phyloP scores from a whole-genome alignment of 2,113 vertebrate species.

The Taxidea taxus region DNA sequence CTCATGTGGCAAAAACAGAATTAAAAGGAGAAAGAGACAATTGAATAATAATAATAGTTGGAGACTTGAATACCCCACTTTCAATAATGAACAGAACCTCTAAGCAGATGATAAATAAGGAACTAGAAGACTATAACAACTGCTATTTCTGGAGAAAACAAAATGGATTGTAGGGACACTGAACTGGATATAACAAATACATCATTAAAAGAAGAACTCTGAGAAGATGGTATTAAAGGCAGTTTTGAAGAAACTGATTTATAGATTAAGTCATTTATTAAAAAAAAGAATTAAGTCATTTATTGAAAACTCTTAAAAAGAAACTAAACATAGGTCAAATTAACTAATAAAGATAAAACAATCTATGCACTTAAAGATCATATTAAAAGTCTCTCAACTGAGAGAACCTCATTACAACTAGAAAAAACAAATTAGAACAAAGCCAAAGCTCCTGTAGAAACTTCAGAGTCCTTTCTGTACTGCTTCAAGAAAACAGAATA shows the following conservation, averaged over 20 bases:
- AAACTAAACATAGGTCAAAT: not conserved
- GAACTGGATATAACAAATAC: not conserved
- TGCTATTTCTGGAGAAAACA: not conserved
- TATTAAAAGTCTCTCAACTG: not conserved
- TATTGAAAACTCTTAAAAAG: not conserved
- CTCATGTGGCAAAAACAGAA: not conserved
- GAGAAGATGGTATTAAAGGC: not conserved
- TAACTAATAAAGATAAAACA: not conserved
- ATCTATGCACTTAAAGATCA: not conserved
- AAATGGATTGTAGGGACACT: not conserved
- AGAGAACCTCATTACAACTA: not conserved
- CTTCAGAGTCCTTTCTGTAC: not conserved
- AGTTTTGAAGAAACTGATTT: not conserved
- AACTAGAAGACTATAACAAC: not conserved
- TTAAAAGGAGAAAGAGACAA: not conserved
- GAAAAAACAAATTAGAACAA: not conserved
- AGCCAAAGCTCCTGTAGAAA: not conserved
- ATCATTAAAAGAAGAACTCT: not conserved
- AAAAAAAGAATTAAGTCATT: not conserved
- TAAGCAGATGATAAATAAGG: not conserved
- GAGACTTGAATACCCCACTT: not conserved
- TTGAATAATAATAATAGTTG: not conserved
- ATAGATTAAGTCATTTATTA: not conserved
- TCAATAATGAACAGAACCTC: not conserved
- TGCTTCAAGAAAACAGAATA: not conserved